phyloP scores from a whole-genome alignment of 2,113 vertebrate species.

The Acinonyx jubatus region DNA sequence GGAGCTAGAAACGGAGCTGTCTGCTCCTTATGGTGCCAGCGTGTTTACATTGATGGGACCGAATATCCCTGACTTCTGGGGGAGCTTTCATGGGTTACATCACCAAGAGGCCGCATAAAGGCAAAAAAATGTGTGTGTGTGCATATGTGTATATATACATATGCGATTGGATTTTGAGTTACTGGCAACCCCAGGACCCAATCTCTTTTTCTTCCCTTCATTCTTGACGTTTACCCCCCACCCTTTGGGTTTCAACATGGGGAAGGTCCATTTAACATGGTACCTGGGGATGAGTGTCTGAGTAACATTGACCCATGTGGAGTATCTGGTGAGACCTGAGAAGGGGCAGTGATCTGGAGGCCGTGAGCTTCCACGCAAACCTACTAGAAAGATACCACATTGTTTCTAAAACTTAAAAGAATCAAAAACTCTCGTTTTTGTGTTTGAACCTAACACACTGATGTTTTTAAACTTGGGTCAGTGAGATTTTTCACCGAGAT shows the following conservation, averaged over 20 bases:
- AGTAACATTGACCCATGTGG: not conserved
- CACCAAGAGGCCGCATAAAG: constrained; percentile 45
- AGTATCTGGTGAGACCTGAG: constrained; percentile 19
- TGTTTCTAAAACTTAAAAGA: constrained; percentile 60
- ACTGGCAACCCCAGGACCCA: constrained; percentile 38
- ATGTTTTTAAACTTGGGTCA: constrained; percentile 71
- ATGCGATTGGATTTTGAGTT: constrained; percentile 70
- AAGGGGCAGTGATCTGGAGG: not conserved
- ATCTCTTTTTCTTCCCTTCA: not conserved
- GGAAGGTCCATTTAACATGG: not conserved
- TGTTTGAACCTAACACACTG: constrained; percentile 64
- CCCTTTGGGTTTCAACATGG: not conserved
- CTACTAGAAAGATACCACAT: not conserved
- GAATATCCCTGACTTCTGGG: constrained; percentile 68
- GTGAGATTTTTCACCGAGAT: constrained; percentile 47
- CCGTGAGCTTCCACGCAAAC: not conserved
- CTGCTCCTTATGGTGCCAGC: constrained; percentile 22
- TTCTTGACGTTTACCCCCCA: not conserved
- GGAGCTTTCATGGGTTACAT: constrained; percentile 44
- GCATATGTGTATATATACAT: not conserved
- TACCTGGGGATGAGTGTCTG: constrained; percentile 24
- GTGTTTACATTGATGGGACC: constrained; percentile 82
- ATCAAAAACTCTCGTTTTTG: constrained; percentile 40
- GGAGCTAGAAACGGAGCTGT: not conserved
- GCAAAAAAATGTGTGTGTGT: not conserved